A percentile compares a stretch with the other conserved stretches of the same genome.
Evolutionary conservation across 2,797 vertebrate genomes (phyloP).

Genomic region (Hippopotamyrus pictus): DNA sequence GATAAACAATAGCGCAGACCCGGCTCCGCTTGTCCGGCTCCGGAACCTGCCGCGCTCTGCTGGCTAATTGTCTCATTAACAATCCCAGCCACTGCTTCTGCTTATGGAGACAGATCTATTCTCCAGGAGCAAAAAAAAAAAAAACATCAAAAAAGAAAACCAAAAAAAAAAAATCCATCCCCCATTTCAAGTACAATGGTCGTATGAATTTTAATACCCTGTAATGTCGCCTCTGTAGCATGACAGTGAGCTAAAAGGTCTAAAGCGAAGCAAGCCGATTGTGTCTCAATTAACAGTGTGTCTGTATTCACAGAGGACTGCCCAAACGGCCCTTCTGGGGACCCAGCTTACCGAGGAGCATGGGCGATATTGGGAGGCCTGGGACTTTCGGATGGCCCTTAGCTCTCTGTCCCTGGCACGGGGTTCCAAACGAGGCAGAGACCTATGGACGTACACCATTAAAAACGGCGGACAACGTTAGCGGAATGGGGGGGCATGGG

Average conservation of each 20-base stretch:
- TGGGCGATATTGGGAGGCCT: neutral
- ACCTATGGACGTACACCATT: neutral
- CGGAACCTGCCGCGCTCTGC: conserved; percentile 4
- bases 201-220: conserved; percentile 20
- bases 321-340: neutral
- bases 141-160: neutral
- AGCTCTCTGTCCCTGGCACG: neutral
- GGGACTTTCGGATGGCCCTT: neutral
- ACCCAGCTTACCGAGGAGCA: neutral
- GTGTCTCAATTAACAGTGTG: conserved; percentile 14
- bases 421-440: too few relatives aligned
- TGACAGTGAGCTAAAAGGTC: neutral
- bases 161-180: neutral
- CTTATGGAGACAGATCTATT: conserved; percentile 31
- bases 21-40: neutral
- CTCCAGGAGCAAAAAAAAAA: neutral
- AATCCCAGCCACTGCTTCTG: conserved; percentile 5
- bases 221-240: conserved; percentile 10
- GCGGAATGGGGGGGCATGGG: neutral
- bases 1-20: neutral
- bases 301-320: neutral
- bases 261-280: neutral
- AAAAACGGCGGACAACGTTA: neutral
- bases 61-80: conserved; percentile 29
- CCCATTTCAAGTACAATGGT: conserved; percentile 1